These are phyloP conservation scores for Actinia equina DNA, from an alignment of 64 coral and sea anemone species.

Conservation along the genomic window DNA sequence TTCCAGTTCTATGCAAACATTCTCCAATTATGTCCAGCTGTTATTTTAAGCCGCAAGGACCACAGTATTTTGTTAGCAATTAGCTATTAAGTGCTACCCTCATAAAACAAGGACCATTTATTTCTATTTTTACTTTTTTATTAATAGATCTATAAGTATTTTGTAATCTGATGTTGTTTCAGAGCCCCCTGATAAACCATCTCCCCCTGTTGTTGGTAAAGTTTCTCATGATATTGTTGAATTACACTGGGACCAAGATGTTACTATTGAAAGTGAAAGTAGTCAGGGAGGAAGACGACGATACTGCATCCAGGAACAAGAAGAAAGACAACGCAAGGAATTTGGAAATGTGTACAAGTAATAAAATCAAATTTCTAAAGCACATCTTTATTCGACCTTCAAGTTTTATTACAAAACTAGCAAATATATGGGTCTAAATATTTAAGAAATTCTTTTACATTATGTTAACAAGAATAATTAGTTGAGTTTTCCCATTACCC, in stretches of 20 bases:
- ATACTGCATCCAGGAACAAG: constrained; percentile 71
- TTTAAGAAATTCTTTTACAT: too few species aligned
- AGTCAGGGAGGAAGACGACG: constrained; percentile 24
- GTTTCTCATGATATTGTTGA: constrained; percentile 46
- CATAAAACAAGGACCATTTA: too few species aligned
- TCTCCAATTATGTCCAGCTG: too few species aligned
- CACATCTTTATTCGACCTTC: not conserved
- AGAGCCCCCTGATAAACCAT: constrained; percentile 41
- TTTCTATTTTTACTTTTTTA: not conserved
- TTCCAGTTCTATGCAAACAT: too few species aligned
- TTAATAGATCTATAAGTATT: too few species aligned
- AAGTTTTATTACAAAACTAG: too few species aligned
- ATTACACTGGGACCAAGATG: constrained; percentile 45
- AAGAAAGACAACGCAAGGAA: constrained; percentile 25
- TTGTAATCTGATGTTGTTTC: not conserved
- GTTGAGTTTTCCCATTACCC: too few species aligned
- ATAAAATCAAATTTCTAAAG: not conserved
- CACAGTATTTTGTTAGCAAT: too few species aligned
- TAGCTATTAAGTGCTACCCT: too few species aligned
- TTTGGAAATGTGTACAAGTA: constrained; percentile 80
- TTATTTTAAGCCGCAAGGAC: too few species aligned
- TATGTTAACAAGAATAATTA: too few species aligned
- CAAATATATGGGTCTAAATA: too few species aligned
- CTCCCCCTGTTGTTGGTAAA: constrained; percentile 59
- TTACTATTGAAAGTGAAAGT: not conserved